phyloP scores from a whole-genome alignment of 2,888 invertebrate genomes.

The Lumbricus terrestris region DNA sequence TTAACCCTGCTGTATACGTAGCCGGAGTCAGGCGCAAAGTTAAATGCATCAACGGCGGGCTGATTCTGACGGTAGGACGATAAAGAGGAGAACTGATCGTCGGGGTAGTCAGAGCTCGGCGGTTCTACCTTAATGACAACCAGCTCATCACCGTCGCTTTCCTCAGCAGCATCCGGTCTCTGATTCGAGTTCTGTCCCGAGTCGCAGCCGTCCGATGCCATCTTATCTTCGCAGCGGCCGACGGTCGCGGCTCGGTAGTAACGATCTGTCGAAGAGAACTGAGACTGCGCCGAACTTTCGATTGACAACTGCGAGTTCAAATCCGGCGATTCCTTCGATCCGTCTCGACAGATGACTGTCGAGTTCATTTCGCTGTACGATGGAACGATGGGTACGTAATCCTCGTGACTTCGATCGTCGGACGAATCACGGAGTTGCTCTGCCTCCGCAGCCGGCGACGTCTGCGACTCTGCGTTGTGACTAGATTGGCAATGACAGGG shows the following conservation, averaged over 20 bases:
- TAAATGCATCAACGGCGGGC: not conserved
- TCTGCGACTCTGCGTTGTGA: not conserved
- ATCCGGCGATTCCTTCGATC: not conserved
- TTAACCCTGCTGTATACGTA: not conserved
- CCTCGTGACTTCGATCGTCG: not conserved
- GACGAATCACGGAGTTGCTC: not conserved
- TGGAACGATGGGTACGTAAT: not conserved
- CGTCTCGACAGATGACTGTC: not conserved
- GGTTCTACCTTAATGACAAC: constrained; percentile 15
- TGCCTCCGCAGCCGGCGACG: not conserved
- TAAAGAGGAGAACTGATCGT: not conserved
- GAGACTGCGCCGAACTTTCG: not conserved
- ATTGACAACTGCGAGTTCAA: not conserved
- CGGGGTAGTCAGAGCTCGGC: not conserved
- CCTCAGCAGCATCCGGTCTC: not conserved
- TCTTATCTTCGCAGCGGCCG: not conserved
- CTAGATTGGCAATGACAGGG: not conserved
- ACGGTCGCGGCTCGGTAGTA: not conserved
- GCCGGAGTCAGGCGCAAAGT: not conserved
- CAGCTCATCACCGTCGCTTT: constrained; percentile 13
- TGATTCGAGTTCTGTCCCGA: not conserved
- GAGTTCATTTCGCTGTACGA: not conserved
- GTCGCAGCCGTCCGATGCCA: not conserved
- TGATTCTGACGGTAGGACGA: not conserved
- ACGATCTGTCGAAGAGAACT: not conserved